These are phyloP conservation scores for Azemiops feae DNA, from an alignment of 2,113 vertebrate species.

Conservation along the genomic window DNA sequence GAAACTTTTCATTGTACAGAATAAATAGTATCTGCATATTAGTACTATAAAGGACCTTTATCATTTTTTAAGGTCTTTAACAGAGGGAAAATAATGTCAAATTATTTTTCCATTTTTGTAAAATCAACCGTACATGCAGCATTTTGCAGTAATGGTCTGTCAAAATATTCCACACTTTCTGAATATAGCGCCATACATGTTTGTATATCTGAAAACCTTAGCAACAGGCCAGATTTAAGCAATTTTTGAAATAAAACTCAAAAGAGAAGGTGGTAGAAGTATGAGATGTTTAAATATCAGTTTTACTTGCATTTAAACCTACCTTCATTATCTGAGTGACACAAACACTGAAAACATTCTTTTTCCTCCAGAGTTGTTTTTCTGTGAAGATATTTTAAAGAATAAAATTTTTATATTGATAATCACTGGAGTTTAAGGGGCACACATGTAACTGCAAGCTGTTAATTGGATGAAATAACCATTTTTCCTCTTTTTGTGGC, in stretches of 20 bases:
- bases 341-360: background rate
- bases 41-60: background rate
- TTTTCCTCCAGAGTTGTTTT: slow-evolving; percentile 28
- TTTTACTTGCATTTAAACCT: background rate
- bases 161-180: background rate
- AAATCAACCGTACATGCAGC: background rate
- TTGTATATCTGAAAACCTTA: background rate
- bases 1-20: background rate
- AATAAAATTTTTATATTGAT: slow-evolving; percentile 30
- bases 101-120: background rate
- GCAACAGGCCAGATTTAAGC: too few relatives aligned
- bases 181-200: background rate
- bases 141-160: background rate
- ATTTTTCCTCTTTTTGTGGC: slow-evolving; percentile 4
- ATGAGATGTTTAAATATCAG: background rate
- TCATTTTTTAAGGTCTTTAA: background rate
- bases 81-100: background rate
- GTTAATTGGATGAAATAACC: slow-evolving; percentile 6
- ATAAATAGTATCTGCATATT: background rate
- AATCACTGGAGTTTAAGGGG: background rate
- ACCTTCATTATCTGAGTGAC: background rate
- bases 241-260: background rate
- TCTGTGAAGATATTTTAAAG: slow-evolving; percentile 33
- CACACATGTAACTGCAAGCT: background rate
- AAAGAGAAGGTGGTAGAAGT: background rate